Conservation (phyloP, 2,113 vertebrate species). For the Jacana jacana region DNA sequence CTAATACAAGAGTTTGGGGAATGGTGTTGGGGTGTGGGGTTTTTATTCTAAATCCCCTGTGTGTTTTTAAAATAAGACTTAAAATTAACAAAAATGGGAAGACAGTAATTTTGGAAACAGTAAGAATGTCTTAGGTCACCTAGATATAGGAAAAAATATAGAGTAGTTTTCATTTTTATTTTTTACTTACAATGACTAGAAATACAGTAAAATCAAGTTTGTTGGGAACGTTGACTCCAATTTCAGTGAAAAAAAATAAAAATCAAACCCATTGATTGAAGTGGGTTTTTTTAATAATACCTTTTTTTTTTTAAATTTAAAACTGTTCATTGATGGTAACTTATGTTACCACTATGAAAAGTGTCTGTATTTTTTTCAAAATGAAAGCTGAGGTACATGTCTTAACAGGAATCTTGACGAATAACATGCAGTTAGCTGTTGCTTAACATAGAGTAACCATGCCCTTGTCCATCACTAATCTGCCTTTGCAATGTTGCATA, state of each 20-base stretch:
- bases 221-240: not conserved
- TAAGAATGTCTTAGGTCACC: not conserved
- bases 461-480: slow-evolving; percentile 42
- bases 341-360: not conserved
- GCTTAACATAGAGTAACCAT: slow-evolving; percentile 23
- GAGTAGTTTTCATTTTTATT: not conserved
- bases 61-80: not conserved
- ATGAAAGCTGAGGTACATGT: slow-evolving; percentile 21
- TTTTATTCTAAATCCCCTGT: not conserved
- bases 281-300: not conserved
- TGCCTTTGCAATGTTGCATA: slow-evolving; percentile 9
- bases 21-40: not conserved
- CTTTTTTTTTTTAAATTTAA: not conserved
- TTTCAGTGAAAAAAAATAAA: not conserved
- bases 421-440: slow-evolving; percentile 36
- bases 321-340: not conserved
- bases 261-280: not conserved
- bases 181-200: not conserved
- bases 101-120: not conserved
- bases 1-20: not conserved
- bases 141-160: not conserved
- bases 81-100: not conserved
- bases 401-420: slow-evolving; percentile 54
- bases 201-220: not conserved
- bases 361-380: not conserved